phyloP scores from a whole-genome alignment of 2,888 invertebrate genomes.

The Tetramorium bicarinatum region DNA sequence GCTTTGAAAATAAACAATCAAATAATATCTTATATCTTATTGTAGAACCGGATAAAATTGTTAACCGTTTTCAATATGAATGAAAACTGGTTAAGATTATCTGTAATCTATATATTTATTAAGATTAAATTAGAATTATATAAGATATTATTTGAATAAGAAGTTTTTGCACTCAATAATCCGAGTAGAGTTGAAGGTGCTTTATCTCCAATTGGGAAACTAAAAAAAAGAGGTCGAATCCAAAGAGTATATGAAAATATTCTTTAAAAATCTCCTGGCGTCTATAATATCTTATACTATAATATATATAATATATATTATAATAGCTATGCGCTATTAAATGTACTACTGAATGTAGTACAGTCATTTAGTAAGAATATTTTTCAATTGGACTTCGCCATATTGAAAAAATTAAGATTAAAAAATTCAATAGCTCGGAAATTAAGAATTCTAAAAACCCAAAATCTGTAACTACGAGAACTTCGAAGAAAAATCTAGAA shows the following conservation, averaged over 20 bases:
- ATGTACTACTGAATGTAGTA: not conserved
- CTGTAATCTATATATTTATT: too few species aligned
- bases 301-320: not conserved
- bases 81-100: too few species aligned
- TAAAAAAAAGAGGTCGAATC: not conserved
- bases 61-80: not conserved
- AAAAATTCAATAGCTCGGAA: not conserved
- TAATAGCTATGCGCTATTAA: not conserved
- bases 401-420: not conserved
- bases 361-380: not conserved
- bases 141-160: too few species aligned
- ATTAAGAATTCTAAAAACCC: not conserved
- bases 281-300: too few species aligned
- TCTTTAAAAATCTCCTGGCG: not conserved
- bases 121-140: too few species aligned
- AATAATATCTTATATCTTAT: slow-evolving; percentile 1
- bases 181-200: too few species aligned
- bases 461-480: not conserved
- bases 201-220: too few species aligned
- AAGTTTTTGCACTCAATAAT: too few species aligned
- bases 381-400: not conserved
- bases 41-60: not conserved
- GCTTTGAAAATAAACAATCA: not conserved
- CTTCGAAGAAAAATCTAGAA: not conserved
- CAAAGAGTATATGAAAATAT: slow-evolving; percentile 1